Conservation (phyloP, 1,140 invertebrate species). For the Drosophila albomicans region DNA sequence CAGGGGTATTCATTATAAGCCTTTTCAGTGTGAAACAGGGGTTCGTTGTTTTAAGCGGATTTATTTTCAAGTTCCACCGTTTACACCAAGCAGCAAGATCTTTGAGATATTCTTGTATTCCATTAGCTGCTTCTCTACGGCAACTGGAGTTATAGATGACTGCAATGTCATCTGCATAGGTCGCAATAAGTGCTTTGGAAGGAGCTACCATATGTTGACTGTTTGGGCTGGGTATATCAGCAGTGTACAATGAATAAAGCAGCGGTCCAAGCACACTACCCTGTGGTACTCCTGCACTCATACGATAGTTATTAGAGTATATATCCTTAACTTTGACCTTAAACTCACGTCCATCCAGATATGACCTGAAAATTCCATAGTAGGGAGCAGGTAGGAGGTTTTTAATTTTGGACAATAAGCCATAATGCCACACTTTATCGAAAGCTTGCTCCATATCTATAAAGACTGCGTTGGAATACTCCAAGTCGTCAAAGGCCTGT, state of each 20-base stretch:
- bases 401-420: too few species aligned
- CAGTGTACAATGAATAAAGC: conserved; percentile 32
- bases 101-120: conserved; percentile 6
- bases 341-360: too few species aligned
- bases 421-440: too few species aligned
- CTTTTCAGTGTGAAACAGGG: conserved; percentile 1
- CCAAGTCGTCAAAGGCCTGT: too few species aligned
- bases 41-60: conserved; percentile 11
- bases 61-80: conserved; percentile 13
- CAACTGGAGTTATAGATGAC: conserved; percentile 13
- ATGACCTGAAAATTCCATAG: too few species aligned
- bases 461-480: too few species aligned
- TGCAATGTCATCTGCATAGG: conserved; percentile 8
- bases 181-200: neutral
- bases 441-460: too few species aligned
- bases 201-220: too few species aligned
- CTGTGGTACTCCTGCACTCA: neutral
- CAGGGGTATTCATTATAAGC: neutral
- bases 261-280: too few species aligned
- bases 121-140: conserved; percentile 6
- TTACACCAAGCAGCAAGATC: conserved; percentile 13
- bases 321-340: too few species aligned
- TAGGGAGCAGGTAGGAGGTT: too few species aligned
- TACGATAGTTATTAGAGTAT: too few species aligned
- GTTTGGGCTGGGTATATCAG: conserved; percentile 38